Conservation (phyloP, 1,140 invertebrate species). For the Paraescarpia echinospica region DNA sequence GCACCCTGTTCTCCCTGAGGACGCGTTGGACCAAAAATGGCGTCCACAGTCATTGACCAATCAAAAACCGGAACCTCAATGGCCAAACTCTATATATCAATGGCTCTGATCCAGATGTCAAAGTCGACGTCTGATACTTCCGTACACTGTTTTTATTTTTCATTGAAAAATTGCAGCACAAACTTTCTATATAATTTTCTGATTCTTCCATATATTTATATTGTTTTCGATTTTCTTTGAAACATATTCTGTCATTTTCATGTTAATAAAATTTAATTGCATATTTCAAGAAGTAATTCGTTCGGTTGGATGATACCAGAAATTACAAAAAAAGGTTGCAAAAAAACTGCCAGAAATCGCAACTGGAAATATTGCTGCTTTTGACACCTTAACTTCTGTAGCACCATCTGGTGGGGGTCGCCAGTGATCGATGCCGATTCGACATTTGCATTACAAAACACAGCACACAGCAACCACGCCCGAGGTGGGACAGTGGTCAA, state of each 20-base stretch:
- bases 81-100: too few species aligned
- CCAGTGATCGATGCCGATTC: slow-evolving; percentile 3
- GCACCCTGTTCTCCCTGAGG: too few species aligned
- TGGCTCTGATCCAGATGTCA: too few species aligned
- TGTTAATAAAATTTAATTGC: not conserved
- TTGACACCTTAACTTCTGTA: not conserved
- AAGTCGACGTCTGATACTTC: not conserved
- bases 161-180: too few species aligned
- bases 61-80: too few species aligned
- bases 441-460: not conserved
- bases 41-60: too few species aligned
- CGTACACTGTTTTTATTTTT: too few species aligned
- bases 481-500: not conserved
- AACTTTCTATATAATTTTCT: too few species aligned
- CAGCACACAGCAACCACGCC: not conserved
- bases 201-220: too few species aligned
- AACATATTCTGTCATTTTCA: not conserved
- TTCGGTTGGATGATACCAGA: not conserved
- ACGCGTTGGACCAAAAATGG: too few species aligned
- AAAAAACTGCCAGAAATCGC: not conserved
- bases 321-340: not conserved
- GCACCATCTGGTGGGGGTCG: not conserved
- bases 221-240: too few species aligned
- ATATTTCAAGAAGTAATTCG: not conserved
- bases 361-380: not conserved